Percentiles rank a stretch among this genome's conserved stretches.
Evolutionary conservation across 2,888 invertebrate species (phyloP).

Genomic region (Steinernema hermaphroditum): DNA sequence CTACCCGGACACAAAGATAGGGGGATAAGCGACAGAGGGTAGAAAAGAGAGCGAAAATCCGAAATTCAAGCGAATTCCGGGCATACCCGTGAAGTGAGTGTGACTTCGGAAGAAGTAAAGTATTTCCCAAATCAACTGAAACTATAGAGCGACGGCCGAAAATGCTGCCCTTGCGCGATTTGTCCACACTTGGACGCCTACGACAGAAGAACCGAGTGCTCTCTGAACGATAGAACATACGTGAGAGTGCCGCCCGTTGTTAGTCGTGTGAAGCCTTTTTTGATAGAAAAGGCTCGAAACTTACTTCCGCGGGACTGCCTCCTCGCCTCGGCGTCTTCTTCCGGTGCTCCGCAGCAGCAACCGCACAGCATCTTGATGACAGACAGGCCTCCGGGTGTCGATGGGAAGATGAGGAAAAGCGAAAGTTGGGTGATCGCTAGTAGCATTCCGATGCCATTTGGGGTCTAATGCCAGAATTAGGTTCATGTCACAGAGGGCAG

Average conservation of each 20-base stretch:
- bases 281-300: neutral
- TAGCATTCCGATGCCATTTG: slow-evolving; percentile 79
- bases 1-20: neutral
- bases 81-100: neutral
- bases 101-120: slow-evolving; percentile 9
- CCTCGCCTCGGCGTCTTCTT: neutral
- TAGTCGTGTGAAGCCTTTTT: neutral
- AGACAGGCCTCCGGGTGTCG: slow-evolving; percentile 29
- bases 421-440: slow-evolving; percentile 77
- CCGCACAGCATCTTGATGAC: neutral
- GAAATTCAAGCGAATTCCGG: neutral
- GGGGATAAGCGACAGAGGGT: slow-evolving; percentile 18
- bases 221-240: slow-evolving; percentile 19
- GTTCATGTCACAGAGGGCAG: neutral
- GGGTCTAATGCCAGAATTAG: slow-evolving; percentile 71
- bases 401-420: slow-evolving; percentile 78
- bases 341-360: neutral
- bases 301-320: neutral
- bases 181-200: slow-evolving; percentile 5
- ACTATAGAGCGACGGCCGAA: slow-evolving; percentile 19
- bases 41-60: neutral
- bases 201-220: slow-evolving; percentile 17
- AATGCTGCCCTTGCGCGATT: slow-evolving; percentile 5
- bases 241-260: slow-evolving; percentile 7
- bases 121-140: slow-evolving; percentile 19